phyloP scores from a whole-genome alignment of 2,888 invertebrate genomes.

The Agonopterix heracliana region DNA sequence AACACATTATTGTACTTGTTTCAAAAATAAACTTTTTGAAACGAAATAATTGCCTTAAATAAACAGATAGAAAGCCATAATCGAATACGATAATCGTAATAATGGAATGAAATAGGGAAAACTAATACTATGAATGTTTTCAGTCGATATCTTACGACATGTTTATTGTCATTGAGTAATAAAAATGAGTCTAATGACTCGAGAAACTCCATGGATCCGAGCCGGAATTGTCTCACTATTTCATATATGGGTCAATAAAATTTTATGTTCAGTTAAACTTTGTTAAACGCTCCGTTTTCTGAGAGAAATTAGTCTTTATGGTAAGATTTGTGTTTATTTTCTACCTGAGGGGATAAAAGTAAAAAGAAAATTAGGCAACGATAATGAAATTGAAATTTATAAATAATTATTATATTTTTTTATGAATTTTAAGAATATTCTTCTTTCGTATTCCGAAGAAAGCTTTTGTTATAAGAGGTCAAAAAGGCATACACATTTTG shows the following conservation, averaged over 20 bases:
- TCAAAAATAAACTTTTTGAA: not conserved
- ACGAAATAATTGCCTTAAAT: conserved; percentile 33
- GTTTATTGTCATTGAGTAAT: conserved; percentile 71
- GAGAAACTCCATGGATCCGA: conserved; percentile 54
- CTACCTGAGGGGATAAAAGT: not conserved
- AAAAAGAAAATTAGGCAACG: not conserved
- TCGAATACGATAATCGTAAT: conserved; percentile 60
- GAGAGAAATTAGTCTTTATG: conserved; percentile 15
- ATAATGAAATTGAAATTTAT: too few relatives aligned
- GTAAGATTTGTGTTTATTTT: not conserved
- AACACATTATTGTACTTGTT: not conserved
- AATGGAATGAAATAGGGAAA: conserved; percentile 50
- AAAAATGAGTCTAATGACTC: conserved; percentile 73
- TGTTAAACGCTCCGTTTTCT: conserved; percentile 56
- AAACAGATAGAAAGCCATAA: conserved; percentile 43
- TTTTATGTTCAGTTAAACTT: conserved; percentile 73
- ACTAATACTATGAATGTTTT: conserved; percentile 71
- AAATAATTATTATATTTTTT: too few relatives aligned
- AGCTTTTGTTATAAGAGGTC: too few relatives aligned
- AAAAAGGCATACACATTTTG: too few relatives aligned
- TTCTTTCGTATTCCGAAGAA: too few relatives aligned
- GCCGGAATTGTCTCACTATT: conserved; percentile 67
- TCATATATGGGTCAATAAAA: conserved; percentile 75
- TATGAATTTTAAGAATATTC: too few relatives aligned
- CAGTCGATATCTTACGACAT: conserved; percentile 72